These are phyloP conservation scores for Metalampra italica DNA, from an alignment of 2,888 invertebrate species.

Conservation along the genomic window DNA sequence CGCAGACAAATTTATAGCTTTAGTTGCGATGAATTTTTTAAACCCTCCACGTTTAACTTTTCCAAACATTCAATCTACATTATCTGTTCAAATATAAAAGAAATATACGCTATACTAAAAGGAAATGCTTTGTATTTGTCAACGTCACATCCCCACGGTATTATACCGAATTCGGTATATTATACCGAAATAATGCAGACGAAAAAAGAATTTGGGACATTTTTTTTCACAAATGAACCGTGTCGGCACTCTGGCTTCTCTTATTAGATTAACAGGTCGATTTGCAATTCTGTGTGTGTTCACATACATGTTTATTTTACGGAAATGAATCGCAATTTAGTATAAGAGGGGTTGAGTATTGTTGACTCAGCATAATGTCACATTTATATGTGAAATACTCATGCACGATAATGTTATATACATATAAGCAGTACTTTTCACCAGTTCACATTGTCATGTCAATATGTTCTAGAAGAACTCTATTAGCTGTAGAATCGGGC, in stretches of 20 bases:
- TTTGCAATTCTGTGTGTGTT: constrained; percentile 75
- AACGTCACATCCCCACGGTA: constrained; percentile 61
- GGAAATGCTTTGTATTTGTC: constrained; percentile 76
- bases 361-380: constrained; percentile 58
- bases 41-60: constrained; percentile 20
- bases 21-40: no score
- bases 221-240: constrained; percentile 75
- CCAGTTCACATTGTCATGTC: background rate
- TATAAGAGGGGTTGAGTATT: constrained; percentile 46
- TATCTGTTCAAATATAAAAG: constrained; percentile 65
- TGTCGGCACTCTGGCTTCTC: constrained; percentile 52
- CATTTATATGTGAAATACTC: constrained; percentile 35
- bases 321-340: constrained; percentile 74
- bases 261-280: constrained; percentile 78
- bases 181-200: constrained; percentile 34
- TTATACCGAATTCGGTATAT: no score
- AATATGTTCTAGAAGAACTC: background rate
- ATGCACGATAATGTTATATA: constrained; percentile 11
- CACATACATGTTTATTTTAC: constrained; percentile 73
- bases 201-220: constrained; percentile 60
- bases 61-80: constrained; percentile 58
- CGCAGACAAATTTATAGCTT: background rate
- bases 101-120: constrained; percentile 49
- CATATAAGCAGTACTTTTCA: background rate
- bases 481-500: no score